These are phyloP conservation scores for Bovichtus diacanthus DNA, from an alignment of 2,797 vertebrate species.

Conservation along the genomic window DNA sequence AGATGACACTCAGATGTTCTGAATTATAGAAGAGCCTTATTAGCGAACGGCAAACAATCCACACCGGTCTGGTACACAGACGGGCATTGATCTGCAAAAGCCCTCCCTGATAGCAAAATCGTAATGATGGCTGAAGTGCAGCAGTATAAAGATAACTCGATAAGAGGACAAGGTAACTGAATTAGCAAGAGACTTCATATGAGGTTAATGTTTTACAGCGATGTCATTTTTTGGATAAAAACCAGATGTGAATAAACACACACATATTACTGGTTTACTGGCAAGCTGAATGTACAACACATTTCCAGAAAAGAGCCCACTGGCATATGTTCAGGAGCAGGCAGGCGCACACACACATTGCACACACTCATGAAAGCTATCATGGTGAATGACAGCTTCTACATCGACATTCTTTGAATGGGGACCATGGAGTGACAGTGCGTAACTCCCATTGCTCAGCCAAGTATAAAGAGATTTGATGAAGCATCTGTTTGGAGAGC, in stretches of 20 bases:
- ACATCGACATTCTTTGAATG: constrained; percentile 57
- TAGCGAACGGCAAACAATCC: constrained; percentile 27
- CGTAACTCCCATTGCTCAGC: constrained; percentile 68
- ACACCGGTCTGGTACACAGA: constrained; percentile 2
- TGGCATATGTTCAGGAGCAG: constrained; percentile 44
- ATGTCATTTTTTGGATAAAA: constrained; percentile 46
- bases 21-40: constrained; percentile 23
- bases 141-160: constrained; percentile 21
- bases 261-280: constrained; percentile 35
- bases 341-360: constrained; percentile 16
- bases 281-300: constrained; percentile 35
- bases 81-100: constrained; percentile 41
- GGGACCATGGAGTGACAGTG: constrained; percentile 60
- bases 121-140: constrained; percentile 24
- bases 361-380: constrained; percentile 42
- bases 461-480: constrained; percentile 79
- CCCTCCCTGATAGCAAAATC: constrained; percentile 15
- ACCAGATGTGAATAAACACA: constrained; percentile 62
- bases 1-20: constrained; percentile 38
- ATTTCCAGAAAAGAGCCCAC: constrained; percentile 35
- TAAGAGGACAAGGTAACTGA: constrained; percentile 27
- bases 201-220: constrained; percentile 49
- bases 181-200: constrained; percentile 19
- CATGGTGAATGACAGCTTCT: constrained; percentile 66
- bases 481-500: constrained; percentile 79